Conservation (phyloP, 2,797 vertebrate genomes). For the Craterocephalus amniculus region DNA sequence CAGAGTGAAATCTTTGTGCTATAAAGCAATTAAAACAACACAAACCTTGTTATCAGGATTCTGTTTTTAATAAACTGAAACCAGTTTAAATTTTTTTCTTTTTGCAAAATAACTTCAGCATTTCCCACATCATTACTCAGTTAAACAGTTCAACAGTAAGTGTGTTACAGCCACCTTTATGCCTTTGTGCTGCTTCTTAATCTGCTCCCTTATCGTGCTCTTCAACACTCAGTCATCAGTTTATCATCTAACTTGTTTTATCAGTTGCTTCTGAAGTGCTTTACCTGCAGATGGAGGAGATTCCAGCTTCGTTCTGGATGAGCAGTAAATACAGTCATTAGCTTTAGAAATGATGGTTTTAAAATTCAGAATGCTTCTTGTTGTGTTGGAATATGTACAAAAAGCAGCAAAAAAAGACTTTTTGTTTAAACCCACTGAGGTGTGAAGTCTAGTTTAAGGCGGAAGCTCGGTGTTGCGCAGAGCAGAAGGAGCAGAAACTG, state of each 20-base stretch:
- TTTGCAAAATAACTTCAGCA: background rate
- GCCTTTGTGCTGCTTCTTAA: background rate
- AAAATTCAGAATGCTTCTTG: background rate
- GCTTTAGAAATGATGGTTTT: background rate
- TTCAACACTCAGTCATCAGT: slow-evolving; percentile 34
- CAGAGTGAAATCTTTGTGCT: background rate
- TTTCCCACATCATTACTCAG: background rate
- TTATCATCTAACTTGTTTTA: slow-evolving; percentile 28
- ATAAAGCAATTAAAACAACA: background rate
- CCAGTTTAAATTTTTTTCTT: background rate
- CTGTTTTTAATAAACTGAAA: background rate
- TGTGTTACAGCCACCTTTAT: background rate
- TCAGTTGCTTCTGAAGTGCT: slow-evolving; percentile 34
- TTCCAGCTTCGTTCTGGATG: slow-evolving; percentile 20
- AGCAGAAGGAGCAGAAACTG: background rate
- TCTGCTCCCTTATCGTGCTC: background rate
- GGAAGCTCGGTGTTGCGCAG: background rate
- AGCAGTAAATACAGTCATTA: slow-evolving; percentile 9
- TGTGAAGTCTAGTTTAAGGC: slow-evolving; percentile 10
- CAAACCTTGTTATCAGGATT: background rate
- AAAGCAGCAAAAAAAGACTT: too few species aligned
- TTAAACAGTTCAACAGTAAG: background rate
- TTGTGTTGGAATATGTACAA: background rate
- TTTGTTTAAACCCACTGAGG: background rate
- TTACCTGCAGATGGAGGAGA: slow-evolving; percentile 34